Evolutionary conservation across 2,888 invertebrate genomes (phyloP), one percentile per base, ranked within the genome.

Genomic region (Erpobdella octoculata): DNA sequence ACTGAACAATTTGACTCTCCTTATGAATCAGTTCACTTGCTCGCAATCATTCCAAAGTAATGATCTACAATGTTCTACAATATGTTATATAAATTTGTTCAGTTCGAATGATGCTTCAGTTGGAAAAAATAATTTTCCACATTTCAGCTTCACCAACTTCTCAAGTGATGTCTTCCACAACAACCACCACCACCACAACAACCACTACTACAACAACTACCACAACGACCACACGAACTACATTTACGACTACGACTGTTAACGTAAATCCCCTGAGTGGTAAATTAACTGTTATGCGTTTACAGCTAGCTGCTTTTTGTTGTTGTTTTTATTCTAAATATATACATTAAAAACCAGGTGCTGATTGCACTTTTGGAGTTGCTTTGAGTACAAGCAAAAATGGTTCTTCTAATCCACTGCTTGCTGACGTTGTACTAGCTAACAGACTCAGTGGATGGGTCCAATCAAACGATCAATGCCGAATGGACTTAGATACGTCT

Each of bases 301-400:
- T n/a, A n/a, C n/a, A n/a, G 6, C 38, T 65, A 35, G 31, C 71
- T 21, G 35, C 35, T 33, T 4, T 48, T 28, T 21, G 1, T 15
- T 2, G 1, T 18, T 9, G 5, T 21, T 61, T 9, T n/a, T 1
- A 6, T 31, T 28, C 12, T 21, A 12, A 15, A 12, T 15, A 18
- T 33, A 62, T 1, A 62, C 1, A 62, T 62, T 33, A 31, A 62
- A 6, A 62, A 62, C 41, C 37, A 71, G 67, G 67, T 37, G 28
- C 12, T 31, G 73, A 73, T 21, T 62, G 66, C 35, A 46, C 61
- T 12, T 73, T 73, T 37, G 67, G 71, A n/a, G 66, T 71, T 4
- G 38, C 59, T n/a, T 65, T 53, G 8, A 64, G 8, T 5, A 33
- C 38, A 12, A 59, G 21, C 33, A 18, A 21, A 8, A 59, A 35